Evolutionary conservation across 2,113 vertebrate genomes (phyloP), one percentile per base, ranked within the genome.

Genomic region (Petrocephalus zakoni): DNA sequence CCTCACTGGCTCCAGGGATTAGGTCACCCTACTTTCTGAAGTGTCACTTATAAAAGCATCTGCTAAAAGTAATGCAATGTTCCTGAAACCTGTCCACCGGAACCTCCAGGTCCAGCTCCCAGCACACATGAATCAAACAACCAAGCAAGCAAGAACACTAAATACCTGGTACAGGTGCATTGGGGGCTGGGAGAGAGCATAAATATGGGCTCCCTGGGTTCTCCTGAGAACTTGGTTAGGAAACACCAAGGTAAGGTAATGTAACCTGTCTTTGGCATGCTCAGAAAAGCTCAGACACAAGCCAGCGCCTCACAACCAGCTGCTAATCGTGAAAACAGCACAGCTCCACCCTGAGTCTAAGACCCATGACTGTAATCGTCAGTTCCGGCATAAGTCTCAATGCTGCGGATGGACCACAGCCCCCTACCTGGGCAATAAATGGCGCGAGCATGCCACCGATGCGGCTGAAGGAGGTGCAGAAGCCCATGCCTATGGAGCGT

Each of bases 381-480:
- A 0, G 78, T 82, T 21, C 9, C 13, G 21, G 78, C 34, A 37
- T 21, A 82, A 47, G n/a, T n/a, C n/a, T 3, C 34, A 29, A 34
- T 10, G 17, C 47, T 46, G 29, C 25, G 29, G 61, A 4, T 85
- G 84, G 15, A 61, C 2, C 1, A 1, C 46, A n/a, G 8, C 11
- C 4, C 88, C 89, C 94, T n/a, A 96, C 96, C 90, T 97, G 96
- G 19, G 96, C 92, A 90, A 99, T 97, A 90, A 99, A 99, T 0
- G 98, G 98, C 0, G 97, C 98, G 1, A 98, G 95, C 97, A 99
- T 98, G 0, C 97, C 98, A 34, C 98, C 98, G 2, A 99, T 95
- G 2, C 97, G 96, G 89, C 97, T 98, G 91, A 98, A 93, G 0
- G 98, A 97, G 2, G 97, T 98, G 1, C 97, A 97, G 91, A 95